Base-by-base conservation (phyloP, 1,140 invertebrate genomes). In the Drosophila sechellia region DNA sequence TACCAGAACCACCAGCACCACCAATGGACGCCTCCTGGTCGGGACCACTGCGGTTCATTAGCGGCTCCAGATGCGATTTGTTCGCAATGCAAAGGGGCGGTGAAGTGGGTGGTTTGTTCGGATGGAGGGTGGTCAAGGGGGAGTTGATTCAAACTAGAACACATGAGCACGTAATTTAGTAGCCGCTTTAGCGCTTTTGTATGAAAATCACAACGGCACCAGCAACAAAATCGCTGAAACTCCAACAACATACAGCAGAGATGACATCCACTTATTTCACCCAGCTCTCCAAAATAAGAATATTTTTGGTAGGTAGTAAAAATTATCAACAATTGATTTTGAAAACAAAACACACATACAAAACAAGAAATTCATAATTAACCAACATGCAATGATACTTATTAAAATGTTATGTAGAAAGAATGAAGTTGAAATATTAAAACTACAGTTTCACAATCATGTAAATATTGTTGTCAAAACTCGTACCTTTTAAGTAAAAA, bases 141-240 rank as follows among this genome's bases (percentile, higher is more conserved):
- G 64, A 54, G 58, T 57, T 48, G 70, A 54, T 68, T 59, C 64
- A 43, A 87, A 87, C 83, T 89, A 89, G 83, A 87, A 87, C 83
- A 86, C 83, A 87, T 87, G 83, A 87, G 83, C 83, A 87, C 84
- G 83, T 87, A 87, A 87, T 87, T 87, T 87, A 87, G 83, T 87
- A 87, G 83, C 79, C 84, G 83, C 71, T 83, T 87, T 87, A 73
- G 63, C 84, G 84, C 84, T 87, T 87, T 87, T 87, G 83, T 87
- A 84, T 87, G 83, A 87, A 87, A 87, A 87, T 87, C 83, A 83
- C 84, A 87, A 79, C 84, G 71, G 71, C 83, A 86, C 37, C 39
- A 49, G 35, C 54, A 46, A 40, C 64, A 35, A 70, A 35, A 27
- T 10, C n/a, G 20, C 66, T 11, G 45, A 17, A 56, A 42, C 64